Conservation (phyloP, 2,113 vertebrate genomes). For the Pseudopipra pipra region DNA sequence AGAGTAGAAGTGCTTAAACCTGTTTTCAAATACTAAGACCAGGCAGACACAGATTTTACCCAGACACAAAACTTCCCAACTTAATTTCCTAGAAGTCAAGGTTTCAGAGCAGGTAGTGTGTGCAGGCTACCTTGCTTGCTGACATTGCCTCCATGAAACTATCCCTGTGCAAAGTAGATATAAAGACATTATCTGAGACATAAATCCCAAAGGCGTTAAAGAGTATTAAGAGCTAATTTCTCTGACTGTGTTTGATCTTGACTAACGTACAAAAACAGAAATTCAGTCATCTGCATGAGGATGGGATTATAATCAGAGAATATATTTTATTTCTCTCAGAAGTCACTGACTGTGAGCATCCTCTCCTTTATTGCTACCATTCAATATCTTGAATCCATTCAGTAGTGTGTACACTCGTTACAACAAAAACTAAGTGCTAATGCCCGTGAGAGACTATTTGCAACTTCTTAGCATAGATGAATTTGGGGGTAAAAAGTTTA, state of each 20-base stretch:
- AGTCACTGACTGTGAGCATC: not conserved
- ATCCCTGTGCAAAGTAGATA: not conserved
- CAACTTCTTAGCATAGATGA: not conserved
- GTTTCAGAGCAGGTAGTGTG: not conserved
- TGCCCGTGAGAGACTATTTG: not conserved
- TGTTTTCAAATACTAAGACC: not conserved
- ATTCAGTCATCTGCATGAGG: not conserved
- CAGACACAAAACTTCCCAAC: not conserved
- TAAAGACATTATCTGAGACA: not conserved
- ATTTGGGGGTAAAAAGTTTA: not conserved
- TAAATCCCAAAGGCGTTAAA: not conserved
- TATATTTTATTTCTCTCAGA: not conserved
- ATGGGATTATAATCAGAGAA: not conserved
- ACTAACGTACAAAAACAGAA: not conserved
- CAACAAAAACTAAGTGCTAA: not conserved
- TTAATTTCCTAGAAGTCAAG: not conserved
- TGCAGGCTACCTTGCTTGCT: not conserved
- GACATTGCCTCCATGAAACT: not conserved
- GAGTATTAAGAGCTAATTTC: not conserved
- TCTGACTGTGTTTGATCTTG: not conserved
- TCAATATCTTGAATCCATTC: not conserved
- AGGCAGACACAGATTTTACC: not conserved
- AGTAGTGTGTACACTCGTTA: not conserved
- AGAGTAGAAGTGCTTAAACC: not conserved
- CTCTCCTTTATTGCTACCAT: not conserved